Evolutionary conservation across 2,888 invertebrate genomes (phyloP).

Genomic region (Mythimna loreyi): DNA sequence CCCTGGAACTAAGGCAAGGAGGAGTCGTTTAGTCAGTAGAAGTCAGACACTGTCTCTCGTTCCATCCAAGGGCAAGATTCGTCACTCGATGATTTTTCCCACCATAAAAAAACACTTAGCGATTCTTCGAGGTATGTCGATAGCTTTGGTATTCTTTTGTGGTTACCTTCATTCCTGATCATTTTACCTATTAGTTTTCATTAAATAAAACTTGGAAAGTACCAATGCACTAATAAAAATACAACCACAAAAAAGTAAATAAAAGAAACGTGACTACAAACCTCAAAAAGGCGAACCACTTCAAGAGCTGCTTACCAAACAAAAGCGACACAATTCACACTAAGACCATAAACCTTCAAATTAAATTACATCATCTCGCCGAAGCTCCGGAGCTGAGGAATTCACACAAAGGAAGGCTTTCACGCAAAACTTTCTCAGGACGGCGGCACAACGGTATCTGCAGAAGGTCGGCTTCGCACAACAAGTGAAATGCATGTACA

Average conservation of each 20-base stretch:
- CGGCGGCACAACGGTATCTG: conserved; percentile 42
- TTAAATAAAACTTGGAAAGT: background rate
- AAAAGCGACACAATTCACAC: conserved; percentile 46
- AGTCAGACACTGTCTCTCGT: no score
- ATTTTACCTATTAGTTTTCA: no score
- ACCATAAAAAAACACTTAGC: no score
- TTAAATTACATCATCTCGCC: conserved; percentile 64
- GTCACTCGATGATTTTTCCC: no score
- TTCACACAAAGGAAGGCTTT: conserved; percentile 70
- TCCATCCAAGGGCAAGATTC: no score
- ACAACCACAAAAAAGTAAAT: background rate
- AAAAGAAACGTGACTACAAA: background rate
- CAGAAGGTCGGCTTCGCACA: conserved; percentile 3
- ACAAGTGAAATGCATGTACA: no score
- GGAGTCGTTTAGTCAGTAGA: no score
- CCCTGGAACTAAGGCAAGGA: no score
- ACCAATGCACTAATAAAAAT: background rate
- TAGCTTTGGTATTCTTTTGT: no score
- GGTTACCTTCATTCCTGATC: no score
- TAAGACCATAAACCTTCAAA: conserved; percentile 61
- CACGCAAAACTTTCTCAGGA: conserved; percentile 65
- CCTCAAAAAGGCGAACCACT: conserved; percentile 16
- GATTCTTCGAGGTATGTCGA: no score
- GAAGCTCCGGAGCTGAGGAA: conserved; percentile 61
- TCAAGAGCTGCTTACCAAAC: conserved; percentile 35